These are phyloP conservation scores for Galerucella calmariensis DNA, from an alignment of 2,888 invertebrate species.

Conservation along the genomic window DNA sequence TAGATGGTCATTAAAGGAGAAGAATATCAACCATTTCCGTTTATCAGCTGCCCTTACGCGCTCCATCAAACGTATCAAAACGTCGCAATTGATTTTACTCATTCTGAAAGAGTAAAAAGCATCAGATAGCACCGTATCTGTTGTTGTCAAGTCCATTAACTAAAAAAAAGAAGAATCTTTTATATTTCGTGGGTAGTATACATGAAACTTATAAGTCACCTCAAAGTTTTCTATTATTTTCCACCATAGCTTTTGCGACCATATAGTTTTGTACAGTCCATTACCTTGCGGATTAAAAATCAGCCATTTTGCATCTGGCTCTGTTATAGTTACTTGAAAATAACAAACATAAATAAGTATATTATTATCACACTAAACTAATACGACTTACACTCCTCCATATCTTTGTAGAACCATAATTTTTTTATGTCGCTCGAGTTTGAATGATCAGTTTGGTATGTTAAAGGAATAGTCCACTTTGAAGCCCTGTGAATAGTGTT, in stretches of 20 bases:
- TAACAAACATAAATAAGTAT: constrained; percentile 32
- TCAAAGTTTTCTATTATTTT: constrained; percentile 60
- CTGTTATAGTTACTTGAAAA: constrained; percentile 67
- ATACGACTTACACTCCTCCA: constrained; percentile 65
- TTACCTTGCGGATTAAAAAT: constrained; percentile 85
- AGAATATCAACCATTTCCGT: constrained; percentile 32
- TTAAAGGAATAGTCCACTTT: constrained; percentile 86
- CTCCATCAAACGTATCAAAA: constrained; percentile 38
- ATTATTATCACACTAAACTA: neutral
- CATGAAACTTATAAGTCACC: constrained; percentile 27
- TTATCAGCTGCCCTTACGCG: neutral
- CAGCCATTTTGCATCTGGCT: constrained; percentile 71
- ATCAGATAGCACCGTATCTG: constrained; percentile 37
- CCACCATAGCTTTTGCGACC: constrained; percentile 75
- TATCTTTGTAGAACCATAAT: constrained; percentile 61
- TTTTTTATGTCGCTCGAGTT: constrained; percentile 37
- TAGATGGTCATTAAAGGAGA: constrained; percentile 31
- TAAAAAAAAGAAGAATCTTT: constrained; percentile 31
- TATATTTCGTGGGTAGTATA: neutral
- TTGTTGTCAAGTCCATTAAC: constrained; percentile 32
- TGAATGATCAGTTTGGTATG: constrained; percentile 69
- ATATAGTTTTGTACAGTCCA: constrained; percentile 88
- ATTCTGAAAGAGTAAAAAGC: constrained; percentile 40
- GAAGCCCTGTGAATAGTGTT: constrained; percentile 68
- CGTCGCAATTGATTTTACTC: constrained; percentile 39